phyloP scores from a whole-genome alignment of 2,888 invertebrate species.

The Thalpophila matura region DNA sequence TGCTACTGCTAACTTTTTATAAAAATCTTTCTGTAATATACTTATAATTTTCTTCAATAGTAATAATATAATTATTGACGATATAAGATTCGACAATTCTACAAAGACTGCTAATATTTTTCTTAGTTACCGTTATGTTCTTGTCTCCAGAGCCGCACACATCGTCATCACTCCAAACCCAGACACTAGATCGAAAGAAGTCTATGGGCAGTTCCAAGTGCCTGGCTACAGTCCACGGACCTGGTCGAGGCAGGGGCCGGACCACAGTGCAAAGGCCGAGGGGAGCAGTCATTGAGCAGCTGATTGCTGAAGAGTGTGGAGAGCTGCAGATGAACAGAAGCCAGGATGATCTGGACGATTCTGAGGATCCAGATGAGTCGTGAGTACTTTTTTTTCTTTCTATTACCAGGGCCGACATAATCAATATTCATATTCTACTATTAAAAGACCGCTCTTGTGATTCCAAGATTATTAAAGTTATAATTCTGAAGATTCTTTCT shows the following conservation, averaged over 20 bases:
- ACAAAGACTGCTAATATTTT: background rate
- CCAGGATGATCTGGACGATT: conserved; percentile 91
- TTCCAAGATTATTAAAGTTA: too few relatives aligned
- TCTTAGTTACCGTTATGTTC: background rate
- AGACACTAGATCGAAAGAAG: conserved; percentile 85
- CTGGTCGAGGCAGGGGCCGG: conserved; percentile 76
- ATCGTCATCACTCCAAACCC: conserved; percentile 87
- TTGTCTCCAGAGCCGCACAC: conserved; percentile 82
- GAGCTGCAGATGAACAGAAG: conserved; percentile 83
- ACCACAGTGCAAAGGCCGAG: conserved; percentile 81
- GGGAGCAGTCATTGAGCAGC: conserved; percentile 83
- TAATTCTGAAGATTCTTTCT: too few relatives aligned
- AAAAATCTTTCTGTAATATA: too few relatives aligned
- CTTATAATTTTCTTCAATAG: too few relatives aligned
- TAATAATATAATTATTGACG: too few relatives aligned
- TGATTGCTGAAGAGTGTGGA: conserved; percentile 87
- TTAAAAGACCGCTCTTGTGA: too few relatives aligned
- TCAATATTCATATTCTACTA: too few relatives aligned
- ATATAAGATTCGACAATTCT: background rate
- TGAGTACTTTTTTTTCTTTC: conserved; percentile 64
- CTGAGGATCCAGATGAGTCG: conserved; percentile 91
- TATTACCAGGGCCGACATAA: too few relatives aligned
- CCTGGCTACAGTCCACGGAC: conserved; percentile 84
- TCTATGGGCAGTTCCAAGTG: conserved; percentile 78
- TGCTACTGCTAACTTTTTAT: too few relatives aligned